phyloP scores from a whole-genome alignment of 2,113 vertebrate genomes.

The Leptosomus discolor region DNA sequence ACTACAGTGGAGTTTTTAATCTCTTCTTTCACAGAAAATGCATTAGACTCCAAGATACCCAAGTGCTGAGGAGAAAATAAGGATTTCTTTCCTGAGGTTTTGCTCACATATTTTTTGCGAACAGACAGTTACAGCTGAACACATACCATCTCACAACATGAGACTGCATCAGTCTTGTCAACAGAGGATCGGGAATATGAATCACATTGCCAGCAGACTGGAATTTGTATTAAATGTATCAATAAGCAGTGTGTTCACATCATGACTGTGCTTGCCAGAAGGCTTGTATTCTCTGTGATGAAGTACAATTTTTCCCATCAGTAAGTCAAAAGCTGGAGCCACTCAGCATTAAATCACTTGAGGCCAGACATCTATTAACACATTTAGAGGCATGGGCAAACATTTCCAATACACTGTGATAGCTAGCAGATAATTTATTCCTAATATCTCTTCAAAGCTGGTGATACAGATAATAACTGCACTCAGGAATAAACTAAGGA shows the following conservation, averaged over 20 bases:
- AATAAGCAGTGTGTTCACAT: background rate
- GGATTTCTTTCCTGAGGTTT: background rate
- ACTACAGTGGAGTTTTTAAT: background rate
- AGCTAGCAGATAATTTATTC: background rate
- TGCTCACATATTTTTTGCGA: background rate
- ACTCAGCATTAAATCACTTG: background rate
- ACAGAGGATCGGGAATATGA: background rate
- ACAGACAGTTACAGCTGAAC: background rate
- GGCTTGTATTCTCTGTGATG: background rate
- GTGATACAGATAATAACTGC: background rate
- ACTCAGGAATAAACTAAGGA: background rate
- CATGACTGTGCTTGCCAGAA: background rate
- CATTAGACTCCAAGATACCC: background rate
- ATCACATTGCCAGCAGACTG: background rate
- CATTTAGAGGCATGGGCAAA: background rate
- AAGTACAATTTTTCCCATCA: background rate
- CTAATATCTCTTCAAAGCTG: background rate
- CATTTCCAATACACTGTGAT: background rate
- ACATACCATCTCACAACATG: background rate
- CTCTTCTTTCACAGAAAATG: background rate
- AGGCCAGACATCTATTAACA: background rate
- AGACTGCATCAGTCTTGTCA: background rate
- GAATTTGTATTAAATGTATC: background rate
- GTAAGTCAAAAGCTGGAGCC: conserved; percentile 15
- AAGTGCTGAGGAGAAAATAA: background rate